Conservation (phyloP, 2,888 invertebrate species). For the Gymnosoma rotundatum region DNA sequence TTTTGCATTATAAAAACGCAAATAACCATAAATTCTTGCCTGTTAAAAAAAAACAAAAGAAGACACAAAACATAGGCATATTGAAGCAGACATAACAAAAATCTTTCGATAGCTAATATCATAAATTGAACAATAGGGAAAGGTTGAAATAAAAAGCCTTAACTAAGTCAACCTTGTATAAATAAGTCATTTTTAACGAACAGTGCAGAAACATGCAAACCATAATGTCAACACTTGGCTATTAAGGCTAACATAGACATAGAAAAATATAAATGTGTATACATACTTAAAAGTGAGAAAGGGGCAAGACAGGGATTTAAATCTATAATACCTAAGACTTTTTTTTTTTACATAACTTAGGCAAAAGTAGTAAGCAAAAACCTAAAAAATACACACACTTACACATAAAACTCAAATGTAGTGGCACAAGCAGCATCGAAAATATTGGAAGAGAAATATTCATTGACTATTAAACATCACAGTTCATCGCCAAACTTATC, state of each 20-base stretch:
- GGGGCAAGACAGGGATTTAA: background rate
- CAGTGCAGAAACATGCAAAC: background rate
- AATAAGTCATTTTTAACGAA: background rate
- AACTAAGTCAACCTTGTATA: background rate
- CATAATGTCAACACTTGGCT: conserved; percentile 52
- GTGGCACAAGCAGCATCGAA: conserved; percentile 42
- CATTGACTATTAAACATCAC: conserved; percentile 58
- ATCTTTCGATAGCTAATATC: conserved; percentile 48
- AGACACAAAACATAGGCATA: background rate
- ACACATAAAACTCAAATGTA: conserved; percentile 21
- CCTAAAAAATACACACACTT: conserved; percentile 8
- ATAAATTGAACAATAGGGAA: conserved; percentile 48
- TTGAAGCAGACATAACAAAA: background rate
- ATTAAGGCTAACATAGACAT: conserved; percentile 47
- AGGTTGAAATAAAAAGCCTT: conserved; percentile 8
- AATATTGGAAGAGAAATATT: conserved; percentile 25
- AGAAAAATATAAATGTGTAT: background rate
- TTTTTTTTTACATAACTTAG: conserved; percentile 50
- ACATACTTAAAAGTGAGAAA: background rate
- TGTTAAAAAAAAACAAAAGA: conserved; percentile 14
- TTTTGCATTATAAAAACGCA: conserved; percentile 2
- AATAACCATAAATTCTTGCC: conserved; percentile 37
- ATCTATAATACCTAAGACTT: conserved; percentile 3
- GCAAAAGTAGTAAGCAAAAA: background rate
- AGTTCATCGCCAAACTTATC: conserved; percentile 73